Conservation (phyloP, 2,797 vertebrate species). For the Brotula barbata region DNA sequence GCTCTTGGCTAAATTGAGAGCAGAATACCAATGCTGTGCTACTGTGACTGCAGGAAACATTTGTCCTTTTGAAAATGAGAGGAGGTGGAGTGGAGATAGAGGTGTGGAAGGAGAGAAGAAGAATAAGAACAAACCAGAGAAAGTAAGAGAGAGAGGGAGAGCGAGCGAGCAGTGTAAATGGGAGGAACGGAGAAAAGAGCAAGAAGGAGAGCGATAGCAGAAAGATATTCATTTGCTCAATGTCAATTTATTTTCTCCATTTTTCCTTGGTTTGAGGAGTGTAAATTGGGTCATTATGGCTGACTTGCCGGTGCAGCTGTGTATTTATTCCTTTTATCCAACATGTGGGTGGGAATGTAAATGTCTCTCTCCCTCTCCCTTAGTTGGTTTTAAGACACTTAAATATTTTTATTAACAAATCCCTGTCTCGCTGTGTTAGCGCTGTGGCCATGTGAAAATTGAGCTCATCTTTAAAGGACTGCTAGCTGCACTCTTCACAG, state of each 20-base stretch:
- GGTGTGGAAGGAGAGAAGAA: slow-evolving; percentile 17
- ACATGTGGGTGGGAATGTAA: slow-evolving; percentile 39
- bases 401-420: slow-evolving; percentile 46
- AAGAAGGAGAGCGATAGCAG: slow-evolving; percentile 13
- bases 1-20: slow-evolving; percentile 71
- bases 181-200: slow-evolving; percentile 20
- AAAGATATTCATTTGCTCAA: slow-evolving; percentile 51
- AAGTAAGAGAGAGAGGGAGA: neutral
- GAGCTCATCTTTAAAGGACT: slow-evolving; percentile 28
- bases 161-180: neutral
- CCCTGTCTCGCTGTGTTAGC: slow-evolving; percentile 23
- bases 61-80: slow-evolving; percentile 76
- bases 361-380: slow-evolving; percentile 37
- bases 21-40: slow-evolving; percentile 75
- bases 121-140: slow-evolving; percentile 8
- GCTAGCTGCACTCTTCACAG: slow-evolving; percentile 18
- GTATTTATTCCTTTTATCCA: slow-evolving; percentile 54
- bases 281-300: slow-evolving; percentile 68
- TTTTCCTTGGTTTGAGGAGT: slow-evolving; percentile 50
- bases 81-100: slow-evolving; percentile 19
- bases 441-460: slow-evolving; percentile 24
- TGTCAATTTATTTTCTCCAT: slow-evolving; percentile 57
- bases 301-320: slow-evolving; percentile 31
- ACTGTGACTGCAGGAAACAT: slow-evolving; percentile 73
- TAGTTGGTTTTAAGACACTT: slow-evolving; percentile 36